These are phyloP conservation scores for Hypsibius dujardini DNA, from an alignment of 1,140 invertebrate species.

Conservation along the genomic window DNA sequence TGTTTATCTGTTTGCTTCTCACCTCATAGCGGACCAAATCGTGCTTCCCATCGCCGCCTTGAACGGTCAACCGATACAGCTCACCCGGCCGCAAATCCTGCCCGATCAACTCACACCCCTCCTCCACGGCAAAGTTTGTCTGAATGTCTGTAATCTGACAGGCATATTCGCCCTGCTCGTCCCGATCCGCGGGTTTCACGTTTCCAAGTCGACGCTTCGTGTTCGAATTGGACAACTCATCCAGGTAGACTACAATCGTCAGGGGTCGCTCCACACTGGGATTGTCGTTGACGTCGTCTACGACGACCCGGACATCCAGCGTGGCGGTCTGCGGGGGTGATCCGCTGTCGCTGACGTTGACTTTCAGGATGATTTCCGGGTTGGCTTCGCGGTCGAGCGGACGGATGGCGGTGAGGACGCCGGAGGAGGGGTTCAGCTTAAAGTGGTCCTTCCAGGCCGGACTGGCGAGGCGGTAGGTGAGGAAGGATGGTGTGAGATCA, in stretches of 20 bases:
- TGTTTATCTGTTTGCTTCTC: no score
- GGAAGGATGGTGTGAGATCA: slow-evolving; percentile 56
- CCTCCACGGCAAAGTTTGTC: slow-evolving; percentile 46
- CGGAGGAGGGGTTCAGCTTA: neutral
- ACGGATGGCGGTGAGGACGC: slow-evolving; percentile 25
- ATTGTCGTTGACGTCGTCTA: slow-evolving; percentile 81
- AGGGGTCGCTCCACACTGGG: slow-evolving; percentile 56
- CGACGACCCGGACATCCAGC: slow-evolving; percentile 51
- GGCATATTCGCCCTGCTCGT: slow-evolving; percentile 64
- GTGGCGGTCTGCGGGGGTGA: slow-evolving; percentile 69
- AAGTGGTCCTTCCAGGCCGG: neutral
- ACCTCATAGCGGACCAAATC: slow-evolving; percentile 55
- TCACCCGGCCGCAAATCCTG: slow-evolving; percentile 26
- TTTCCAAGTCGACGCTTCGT: slow-evolving; percentile 65
- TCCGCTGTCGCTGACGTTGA: slow-evolving; percentile 75
- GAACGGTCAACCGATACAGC: slow-evolving; percentile 48
- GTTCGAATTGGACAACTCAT: slow-evolving; percentile 80
- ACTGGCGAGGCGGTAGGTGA: neutral
- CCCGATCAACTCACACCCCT: slow-evolving; percentile 54
- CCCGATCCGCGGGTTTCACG: slow-evolving; percentile 72
- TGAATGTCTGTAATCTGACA: slow-evolving; percentile 50
- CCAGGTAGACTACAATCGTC: slow-evolving; percentile 55
- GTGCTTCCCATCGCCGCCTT: slow-evolving; percentile 72
- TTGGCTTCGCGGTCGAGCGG: slow-evolving; percentile 62
- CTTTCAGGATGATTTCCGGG: slow-evolving; percentile 53